Conservation (phyloP, 64 coral and sea anemone species). For the Stichodactyla helianthus region DNA sequence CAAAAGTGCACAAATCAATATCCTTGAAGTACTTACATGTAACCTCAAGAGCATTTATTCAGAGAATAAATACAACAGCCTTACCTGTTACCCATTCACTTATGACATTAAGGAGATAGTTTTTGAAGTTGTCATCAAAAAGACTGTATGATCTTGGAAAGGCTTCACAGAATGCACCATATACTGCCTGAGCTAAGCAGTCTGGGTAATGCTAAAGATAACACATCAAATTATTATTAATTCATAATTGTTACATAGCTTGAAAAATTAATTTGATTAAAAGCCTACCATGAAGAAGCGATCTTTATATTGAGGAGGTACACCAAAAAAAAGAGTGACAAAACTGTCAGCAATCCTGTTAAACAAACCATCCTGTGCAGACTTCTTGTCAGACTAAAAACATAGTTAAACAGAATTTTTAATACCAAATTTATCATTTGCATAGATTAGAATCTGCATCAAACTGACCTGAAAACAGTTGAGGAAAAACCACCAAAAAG, state of each 20-base stretch:
- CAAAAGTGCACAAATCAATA: neutral
- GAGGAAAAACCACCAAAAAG: slow-evolving; percentile 99
- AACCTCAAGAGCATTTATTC: neutral
- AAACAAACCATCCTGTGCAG: slow-evolving; percentile 83
- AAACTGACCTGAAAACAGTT: slow-evolving; percentile 71
- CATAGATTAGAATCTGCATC: too few relatives aligned
- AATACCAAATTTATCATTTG: too few relatives aligned
- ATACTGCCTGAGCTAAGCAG: slow-evolving; percentile 86
- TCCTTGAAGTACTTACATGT: neutral
- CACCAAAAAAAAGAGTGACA: slow-evolving; percentile 77
- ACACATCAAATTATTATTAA: neutral
- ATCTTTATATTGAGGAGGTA: slow-evolving; percentile 75
- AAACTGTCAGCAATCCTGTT: slow-evolving; percentile 93
- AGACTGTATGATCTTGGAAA: slow-evolving; percentile 88
- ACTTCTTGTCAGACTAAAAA: slow-evolving; percentile 41
- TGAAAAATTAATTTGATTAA: neutral
- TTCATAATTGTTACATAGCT: neutral
- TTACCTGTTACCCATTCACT: slow-evolving; percentile 87
- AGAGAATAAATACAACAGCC: neutral
- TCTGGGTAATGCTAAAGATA: slow-evolving; percentile 57
- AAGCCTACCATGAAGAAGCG: slow-evolving; percentile 73
- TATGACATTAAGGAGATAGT: slow-evolving; percentile 54
- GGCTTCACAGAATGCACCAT: slow-evolving; percentile 83
- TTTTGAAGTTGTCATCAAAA: slow-evolving; percentile 90
- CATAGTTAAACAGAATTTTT: neutral